A percentile compares a stretch with the other conserved stretches of the same genome.
Evolutionary conservation across 2,888 invertebrate genomes (phyloP).

Genomic region (Craniophora ligustri): DNA sequence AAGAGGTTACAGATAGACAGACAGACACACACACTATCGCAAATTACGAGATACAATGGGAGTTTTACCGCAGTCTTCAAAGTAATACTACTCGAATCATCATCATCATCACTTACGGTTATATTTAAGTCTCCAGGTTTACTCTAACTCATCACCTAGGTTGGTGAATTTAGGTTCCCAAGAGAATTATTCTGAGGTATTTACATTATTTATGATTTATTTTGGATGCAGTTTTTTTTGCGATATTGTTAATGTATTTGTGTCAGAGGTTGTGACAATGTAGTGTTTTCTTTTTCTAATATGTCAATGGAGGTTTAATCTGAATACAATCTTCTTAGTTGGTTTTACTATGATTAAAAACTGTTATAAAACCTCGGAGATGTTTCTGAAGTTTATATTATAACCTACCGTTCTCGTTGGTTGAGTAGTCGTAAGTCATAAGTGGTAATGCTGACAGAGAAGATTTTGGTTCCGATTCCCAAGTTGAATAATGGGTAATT

Average conservation of each 20-base stretch:
- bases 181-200: not conserved
- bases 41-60: too few species aligned
- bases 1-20: too few species aligned
- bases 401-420: too few species aligned
- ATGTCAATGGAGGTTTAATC: not conserved
- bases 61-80: too few species aligned
- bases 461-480: too few species aligned
- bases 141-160: not conserved
- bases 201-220: conserved; percentile 18
- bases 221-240: not conserved
- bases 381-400: too few species aligned
- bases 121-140: not conserved
- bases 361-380: not conserved
- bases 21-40: too few species aligned
- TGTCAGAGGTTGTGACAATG: conserved; percentile 1
- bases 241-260: not conserved
- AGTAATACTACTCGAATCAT: too few species aligned
- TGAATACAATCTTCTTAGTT: not conserved
- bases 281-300: conserved; percentile 3
- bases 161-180: not conserved
- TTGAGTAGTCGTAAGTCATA: too few species aligned
- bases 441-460: too few species aligned
- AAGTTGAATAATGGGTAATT: too few species aligned
- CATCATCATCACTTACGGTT: conserved; percentile 7
- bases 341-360: not conserved